Conservation (phyloP, 1,140 invertebrate species). For the Zaprionus capensis region DNA sequence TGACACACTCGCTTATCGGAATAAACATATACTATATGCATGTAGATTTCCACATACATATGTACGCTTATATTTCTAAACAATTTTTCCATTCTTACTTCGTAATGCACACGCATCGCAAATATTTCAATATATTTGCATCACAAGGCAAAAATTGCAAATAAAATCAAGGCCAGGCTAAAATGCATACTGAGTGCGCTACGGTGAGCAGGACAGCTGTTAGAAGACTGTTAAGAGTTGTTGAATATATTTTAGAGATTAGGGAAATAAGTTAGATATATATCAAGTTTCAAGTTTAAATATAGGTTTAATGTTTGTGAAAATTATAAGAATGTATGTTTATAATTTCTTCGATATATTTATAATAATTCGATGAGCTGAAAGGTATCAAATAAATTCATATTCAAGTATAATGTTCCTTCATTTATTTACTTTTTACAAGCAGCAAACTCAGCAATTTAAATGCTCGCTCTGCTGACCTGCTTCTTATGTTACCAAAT, state of each 20-base stretch:
- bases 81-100: constrained; percentile 57
- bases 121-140: constrained; percentile 62
- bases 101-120: constrained; percentile 40
- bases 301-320: too few species aligned
- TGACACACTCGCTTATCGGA: constrained; percentile 13
- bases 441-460: background rate
- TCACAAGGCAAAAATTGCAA: constrained; percentile 24
- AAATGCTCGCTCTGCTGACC: constrained; percentile 11
- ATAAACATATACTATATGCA: background rate
- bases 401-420: background rate
- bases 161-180: background rate
- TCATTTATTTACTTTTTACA: background rate
- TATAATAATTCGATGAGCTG: background rate
- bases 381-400: background rate
- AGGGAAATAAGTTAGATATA: too few species aligned
- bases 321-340: too few species aligned
- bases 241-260: background rate
- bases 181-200: constrained; percentile 26
- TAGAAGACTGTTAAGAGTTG: background rate
- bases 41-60: background rate
- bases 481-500: constrained; percentile 11
- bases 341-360: too few species aligned
- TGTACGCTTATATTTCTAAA: constrained; percentile 49
- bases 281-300: too few species aligned
- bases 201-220: background rate